A percentile compares a stretch with the other conserved stretches of the same genome.
Conservation (phyloP, 2,113 vertebrate species). For the Trematocara variabile region DNA sequence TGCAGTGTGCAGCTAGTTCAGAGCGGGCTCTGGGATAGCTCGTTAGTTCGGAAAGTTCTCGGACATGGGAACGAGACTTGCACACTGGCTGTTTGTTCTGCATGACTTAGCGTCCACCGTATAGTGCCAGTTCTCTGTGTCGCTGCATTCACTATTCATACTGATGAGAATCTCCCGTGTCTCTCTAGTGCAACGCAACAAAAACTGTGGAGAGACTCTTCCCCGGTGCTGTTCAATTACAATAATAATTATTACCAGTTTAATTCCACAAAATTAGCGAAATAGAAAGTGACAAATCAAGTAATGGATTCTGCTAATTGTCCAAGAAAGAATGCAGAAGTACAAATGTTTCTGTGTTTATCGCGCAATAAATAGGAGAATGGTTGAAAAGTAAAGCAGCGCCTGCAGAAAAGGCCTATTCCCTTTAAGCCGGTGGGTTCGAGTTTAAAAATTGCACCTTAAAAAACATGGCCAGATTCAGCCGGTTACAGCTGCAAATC, state of each 20-base stretch:
- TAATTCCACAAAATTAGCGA: background rate
- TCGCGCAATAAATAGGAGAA: fast-evolving
- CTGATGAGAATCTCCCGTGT: background rate
- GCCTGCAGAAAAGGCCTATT: background rate
- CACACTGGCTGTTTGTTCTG: background rate
- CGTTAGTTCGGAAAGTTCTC: background rate
- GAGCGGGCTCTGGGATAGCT: background rate
- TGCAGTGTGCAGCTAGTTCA: background rate
- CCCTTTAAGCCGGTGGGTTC: background rate
- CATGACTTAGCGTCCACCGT: background rate
- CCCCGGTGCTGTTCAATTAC: background rate
- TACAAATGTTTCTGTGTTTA: background rate
- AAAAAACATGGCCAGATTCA: background rate
- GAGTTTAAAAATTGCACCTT: background rate
- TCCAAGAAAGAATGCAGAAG: background rate
- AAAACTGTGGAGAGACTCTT: background rate
- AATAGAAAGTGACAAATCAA: background rate
- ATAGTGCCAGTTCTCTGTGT: background rate
- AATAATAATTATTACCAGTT: background rate
- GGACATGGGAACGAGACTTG: background rate
- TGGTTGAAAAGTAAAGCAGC: background rate
- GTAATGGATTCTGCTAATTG: background rate
- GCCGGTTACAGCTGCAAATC: background rate
- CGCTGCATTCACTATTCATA: background rate
- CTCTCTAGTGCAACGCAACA: background rate